Base-by-base conservation (phyloP, 2,888 invertebrate species). In the Laspeyria flexula region DNA sequence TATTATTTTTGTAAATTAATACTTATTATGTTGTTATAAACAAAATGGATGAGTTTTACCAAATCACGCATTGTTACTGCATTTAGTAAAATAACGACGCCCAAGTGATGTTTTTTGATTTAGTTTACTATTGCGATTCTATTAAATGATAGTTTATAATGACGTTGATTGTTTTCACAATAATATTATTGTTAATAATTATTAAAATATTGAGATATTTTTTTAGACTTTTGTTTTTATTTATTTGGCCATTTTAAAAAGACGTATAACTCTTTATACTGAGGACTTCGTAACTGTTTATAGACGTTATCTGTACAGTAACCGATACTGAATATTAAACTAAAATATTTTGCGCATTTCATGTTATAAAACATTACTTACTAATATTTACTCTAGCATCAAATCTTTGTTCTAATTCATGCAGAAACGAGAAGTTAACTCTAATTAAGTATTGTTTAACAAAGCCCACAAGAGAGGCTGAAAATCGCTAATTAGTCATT, bases 141-240 rank as follows among this genome's bases (percentile, higher is more conserved):
- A 88, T 90, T 91, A 85, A 84, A 86, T 81, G 71, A 88, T 87
- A 92, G 85, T 92, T 88, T 92, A 92, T 90, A 77, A 85, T 79
- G 80, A 83, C 71, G 90, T 92, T 90, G 86, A 80, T 88, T 86
- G 86, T 88, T 88, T 46, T 83, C 86, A 88, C 83, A 80, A 70
- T 81, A 79, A 83, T 82, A 80, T 86, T 88, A 88, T 90, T 90
- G 64, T 68, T 69, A 66, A 65, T 68, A 88, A 83, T 82, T 71
- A 88, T 84, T 86, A 85, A 77, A 85, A 81, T 80, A 81, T 75
- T 79, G 74, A 86, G 72, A 78, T 73, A 74, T 63, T 67, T 63
- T 66, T 56, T 57, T 47, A 43, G 1, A 9, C 21, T 3, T 54
- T 23, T 52, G 12, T 51, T 66, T 64, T 68, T 41, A 57, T 55